Evolutionary conservation across 2,113 vertebrate genomes (phyloP).

Genomic region (Tursiops truncatus): DNA sequence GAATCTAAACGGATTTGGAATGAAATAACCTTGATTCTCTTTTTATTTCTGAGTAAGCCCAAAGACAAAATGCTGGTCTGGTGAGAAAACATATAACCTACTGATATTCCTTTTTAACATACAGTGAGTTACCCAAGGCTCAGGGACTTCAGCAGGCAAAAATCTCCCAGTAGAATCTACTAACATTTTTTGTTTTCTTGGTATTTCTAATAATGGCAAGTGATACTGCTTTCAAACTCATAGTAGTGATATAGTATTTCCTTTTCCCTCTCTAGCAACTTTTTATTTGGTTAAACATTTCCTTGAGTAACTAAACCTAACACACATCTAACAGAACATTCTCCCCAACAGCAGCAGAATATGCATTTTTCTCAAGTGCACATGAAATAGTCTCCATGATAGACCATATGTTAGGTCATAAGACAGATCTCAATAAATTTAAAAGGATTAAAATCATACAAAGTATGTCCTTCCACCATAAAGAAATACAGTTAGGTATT

Average conservation of each 20-base stretch:
- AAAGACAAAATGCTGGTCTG: neutral
- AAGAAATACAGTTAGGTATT: neutral
- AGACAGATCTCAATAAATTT: conserved; percentile 3
- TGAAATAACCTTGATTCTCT: conserved; percentile 3
- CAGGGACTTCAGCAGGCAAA: neutral
- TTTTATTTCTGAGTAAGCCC: conserved; percentile 44
- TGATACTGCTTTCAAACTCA: neutral
- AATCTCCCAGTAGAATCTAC: neutral
- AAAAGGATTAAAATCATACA: conserved; percentile 9
- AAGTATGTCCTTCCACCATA: neutral
- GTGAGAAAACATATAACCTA: neutral
- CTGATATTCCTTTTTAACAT: neutral
- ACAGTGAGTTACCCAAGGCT: neutral
- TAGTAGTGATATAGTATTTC: neutral
- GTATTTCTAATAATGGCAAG: conserved; percentile 12
- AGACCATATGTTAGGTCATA: neutral
- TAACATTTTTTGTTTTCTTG: conserved; percentile 17
- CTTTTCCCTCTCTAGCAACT: neutral
- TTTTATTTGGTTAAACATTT: conserved; percentile 29
- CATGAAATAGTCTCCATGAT: neutral
- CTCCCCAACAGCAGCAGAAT: neutral
- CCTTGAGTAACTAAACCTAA: neutral
- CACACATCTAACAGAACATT: neutral
- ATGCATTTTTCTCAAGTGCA: neutral
- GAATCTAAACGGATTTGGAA: neutral